Percentiles rank a stretch among this genome's conserved stretches.
phyloP scores from a whole-genome alignment of 2,113 vertebrate genomes.

The Podarcis raffonei region DNA sequence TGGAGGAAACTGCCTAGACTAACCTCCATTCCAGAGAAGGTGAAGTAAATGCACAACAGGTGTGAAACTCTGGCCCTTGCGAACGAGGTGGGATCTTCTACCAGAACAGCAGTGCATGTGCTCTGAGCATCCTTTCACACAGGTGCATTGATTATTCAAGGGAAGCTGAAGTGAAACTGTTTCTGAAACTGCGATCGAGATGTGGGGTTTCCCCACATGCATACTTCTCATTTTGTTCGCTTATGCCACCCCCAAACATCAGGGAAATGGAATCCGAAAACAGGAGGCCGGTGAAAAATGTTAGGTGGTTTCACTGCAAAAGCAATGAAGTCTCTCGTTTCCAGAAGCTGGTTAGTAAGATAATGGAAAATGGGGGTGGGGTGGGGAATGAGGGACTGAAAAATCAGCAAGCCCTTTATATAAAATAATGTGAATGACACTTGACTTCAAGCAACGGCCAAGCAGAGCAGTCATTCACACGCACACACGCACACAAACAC shows the following conservation, averaged over 20 bases:
- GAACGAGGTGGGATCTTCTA: background rate
- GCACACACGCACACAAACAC: no score
- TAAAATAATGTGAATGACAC: background rate
- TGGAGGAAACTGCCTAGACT: background rate
- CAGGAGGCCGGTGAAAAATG: background rate
- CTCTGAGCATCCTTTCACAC: background rate
- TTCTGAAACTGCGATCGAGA: background rate
- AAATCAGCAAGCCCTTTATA: background rate
- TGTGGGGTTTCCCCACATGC: background rate
- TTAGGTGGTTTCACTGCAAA: no score
- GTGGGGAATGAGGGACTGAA: background rate
- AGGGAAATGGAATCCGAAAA: background rate
- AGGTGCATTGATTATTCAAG: background rate
- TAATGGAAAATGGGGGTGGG: background rate
- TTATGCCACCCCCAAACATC: background rate
- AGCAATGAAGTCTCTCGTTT: background rate
- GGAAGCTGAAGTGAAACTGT: conserved; percentile 32
- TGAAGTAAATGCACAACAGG: no score
- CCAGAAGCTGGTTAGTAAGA: background rate
- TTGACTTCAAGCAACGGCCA: background rate
- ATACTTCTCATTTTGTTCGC: background rate
- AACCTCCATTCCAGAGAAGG: background rate
- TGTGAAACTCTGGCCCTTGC: background rate
- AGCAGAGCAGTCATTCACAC: background rate
- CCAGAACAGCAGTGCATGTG: background rate